Conservation (phyloP, 2,888 invertebrate genomes). For the Chloromyia formosa region DNA sequence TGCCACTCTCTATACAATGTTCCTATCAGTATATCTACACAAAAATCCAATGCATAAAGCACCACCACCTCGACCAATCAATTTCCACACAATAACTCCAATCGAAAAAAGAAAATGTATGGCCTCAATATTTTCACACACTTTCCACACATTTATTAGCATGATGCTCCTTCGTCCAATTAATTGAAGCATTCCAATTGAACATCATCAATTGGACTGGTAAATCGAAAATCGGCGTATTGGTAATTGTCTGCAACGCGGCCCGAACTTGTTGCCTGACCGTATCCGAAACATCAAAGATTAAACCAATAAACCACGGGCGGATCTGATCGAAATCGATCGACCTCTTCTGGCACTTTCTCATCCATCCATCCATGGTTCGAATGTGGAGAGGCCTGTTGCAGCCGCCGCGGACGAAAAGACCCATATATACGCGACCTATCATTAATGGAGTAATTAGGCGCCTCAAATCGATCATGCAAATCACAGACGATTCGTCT, state of each 20-base stretch:
- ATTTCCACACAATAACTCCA: too few relatives aligned
- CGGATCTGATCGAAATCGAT: constrained; percentile 36
- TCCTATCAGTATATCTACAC: too few relatives aligned
- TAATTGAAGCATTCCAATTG: too few relatives aligned
- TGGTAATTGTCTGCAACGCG: background rate
- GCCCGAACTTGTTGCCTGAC: background rate
- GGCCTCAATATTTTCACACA: too few relatives aligned
- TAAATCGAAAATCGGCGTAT: too few relatives aligned
- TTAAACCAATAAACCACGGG: constrained; percentile 42
- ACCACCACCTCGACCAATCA: too few relatives aligned
- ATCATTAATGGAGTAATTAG: constrained; percentile 43
- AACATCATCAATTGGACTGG: too few relatives aligned
- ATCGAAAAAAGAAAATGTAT: too few relatives aligned
- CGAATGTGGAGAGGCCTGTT: background rate
- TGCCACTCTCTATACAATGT: too few relatives aligned
- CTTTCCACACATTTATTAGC: too few relatives aligned
- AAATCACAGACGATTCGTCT: constrained; percentile 40
- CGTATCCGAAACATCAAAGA: constrained; percentile 2
- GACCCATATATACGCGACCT: constrained; percentile 7
- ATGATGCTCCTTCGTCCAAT: too few relatives aligned
- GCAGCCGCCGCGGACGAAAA: background rate
- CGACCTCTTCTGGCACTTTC: constrained; percentile 30
- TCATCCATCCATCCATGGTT: constrained; percentile 1
- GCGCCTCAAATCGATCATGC: constrained; percentile 46
- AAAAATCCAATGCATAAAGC: too few relatives aligned